A percentile compares a stretch with the other conserved stretches of the same genome.
phyloP scores from a whole-genome alignment of 2,113 vertebrate species.

The Chaetorhynchus papuensis region DNA sequence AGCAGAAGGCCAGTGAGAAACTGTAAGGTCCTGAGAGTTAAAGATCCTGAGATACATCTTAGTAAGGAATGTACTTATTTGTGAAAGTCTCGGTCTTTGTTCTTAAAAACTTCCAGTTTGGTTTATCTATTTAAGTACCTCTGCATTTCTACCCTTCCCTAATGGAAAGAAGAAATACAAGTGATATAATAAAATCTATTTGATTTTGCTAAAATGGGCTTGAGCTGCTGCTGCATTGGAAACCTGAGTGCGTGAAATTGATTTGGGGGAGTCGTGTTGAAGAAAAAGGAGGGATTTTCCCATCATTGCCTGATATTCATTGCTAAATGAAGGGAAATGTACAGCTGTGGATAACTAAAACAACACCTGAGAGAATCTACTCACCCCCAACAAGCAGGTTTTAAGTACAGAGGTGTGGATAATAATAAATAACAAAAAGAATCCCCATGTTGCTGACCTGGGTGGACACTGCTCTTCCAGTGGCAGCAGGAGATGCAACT shows the following conservation, averaged over 20 bases:
- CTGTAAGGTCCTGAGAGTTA: neutral
- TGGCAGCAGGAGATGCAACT: neutral
- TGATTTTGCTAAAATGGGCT: neutral
- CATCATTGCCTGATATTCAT: neutral
- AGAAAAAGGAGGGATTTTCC: neutral
- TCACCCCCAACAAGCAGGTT: rapidly evolving
- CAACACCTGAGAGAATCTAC: neutral
- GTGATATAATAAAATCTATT: neutral
- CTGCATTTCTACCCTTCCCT: neutral
- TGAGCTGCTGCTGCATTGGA: neutral
- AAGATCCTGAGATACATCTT: neutral
- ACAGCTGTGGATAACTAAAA: neutral
- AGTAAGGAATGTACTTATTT: neutral
- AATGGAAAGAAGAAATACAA: neutral
- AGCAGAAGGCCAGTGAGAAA: neutral
- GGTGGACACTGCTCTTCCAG: neutral
- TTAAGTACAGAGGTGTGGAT: neutral
- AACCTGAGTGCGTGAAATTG: neutral
- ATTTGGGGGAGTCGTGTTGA: neutral
- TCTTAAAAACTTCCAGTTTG: neutral
- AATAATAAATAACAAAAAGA: neutral
- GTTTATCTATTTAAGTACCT: neutral
- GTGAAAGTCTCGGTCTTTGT: neutral
- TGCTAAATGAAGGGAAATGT: neutral
- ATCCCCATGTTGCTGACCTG: neutral